Base-by-base conservation (phyloP, 2,797 vertebrate genomes). In the Cyclura pinguis region DNA sequence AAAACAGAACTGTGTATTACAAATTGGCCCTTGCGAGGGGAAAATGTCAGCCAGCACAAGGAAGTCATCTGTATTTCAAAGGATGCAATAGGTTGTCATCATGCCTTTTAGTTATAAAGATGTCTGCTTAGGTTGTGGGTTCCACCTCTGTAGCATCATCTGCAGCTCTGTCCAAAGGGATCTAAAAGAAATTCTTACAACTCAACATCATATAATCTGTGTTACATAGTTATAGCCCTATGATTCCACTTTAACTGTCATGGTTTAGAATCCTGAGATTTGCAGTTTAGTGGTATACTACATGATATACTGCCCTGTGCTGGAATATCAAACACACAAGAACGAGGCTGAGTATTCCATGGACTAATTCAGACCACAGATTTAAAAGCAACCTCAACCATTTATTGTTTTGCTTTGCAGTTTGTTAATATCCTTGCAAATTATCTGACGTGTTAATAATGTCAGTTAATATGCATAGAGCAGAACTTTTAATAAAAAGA, bases 341-440 rank as follows among this genome's bases (percentile, higher is more conserved):
- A 77, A 85, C 7, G 6, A 84, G 73, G 32, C 13, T 18, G 13
- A 7, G 24, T 77, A 67, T 69, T 52, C 18, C 64, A 35, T 38
- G 42, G 10, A 62, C 55, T 76, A 72, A 82, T 57, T 73, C 32
- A 14, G n/a, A 42, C 42, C 55, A 77, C 32, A 35, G 50, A 6
- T 62, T 89, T 76, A 83, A 84, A 80, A 84, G 52, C 18, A 83
- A 14, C 18, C 80, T 64, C 55, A 50, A 62, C 42, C 32, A 50
- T 88, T 55, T 82, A 18, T 88, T 52, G 29, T 55, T 82, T 88
- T 81, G 16, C 16, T 73, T n/a, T 57, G 50, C 35, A 57, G 69
- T 57, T 55, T 81, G 69, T 72, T 72, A 88, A 73, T 38, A 2
- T 50, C 57, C 81, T 73, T 69, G 50, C 87, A 82, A 72, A 42